Conservation (phyloP, 2,113 vertebrate species). For the Varanus salvator region DNA sequence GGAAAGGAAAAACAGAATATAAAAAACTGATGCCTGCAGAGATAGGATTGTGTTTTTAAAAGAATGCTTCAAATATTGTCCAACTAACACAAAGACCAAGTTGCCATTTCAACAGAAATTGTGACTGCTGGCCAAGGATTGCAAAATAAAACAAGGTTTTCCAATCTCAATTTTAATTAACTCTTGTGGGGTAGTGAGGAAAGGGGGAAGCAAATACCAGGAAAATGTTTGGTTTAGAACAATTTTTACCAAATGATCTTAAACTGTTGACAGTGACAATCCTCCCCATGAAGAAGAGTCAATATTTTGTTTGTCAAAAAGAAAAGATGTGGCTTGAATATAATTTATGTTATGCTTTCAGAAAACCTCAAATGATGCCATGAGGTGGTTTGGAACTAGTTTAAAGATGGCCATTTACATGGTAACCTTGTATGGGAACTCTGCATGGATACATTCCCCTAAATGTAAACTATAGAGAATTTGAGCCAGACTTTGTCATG, state of each 20-base stretch:
- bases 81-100: slow-evolving; percentile 1
- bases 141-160: slow-evolving; percentile 15
- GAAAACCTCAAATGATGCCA: background rate
- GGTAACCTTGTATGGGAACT: background rate
- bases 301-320: background rate
- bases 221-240: background rate
- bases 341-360: background rate
- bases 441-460: background rate
- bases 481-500: too few species aligned
- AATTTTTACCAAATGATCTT: background rate
- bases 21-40: background rate
- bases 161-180: slow-evolving; percentile 12
- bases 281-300: background rate
- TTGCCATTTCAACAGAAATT: slow-evolving; percentile 24
- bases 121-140: slow-evolving; percentile 7
- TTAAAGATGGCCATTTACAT: background rate
- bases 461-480: background rate
- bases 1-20: background rate
- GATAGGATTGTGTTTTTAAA: slow-evolving; percentile 1
- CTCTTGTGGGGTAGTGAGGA: background rate
- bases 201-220: background rate
- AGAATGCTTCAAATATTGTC: background rate
- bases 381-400: background rate
- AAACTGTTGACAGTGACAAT: background rate
- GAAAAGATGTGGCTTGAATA: background rate